Conservation (phyloP, 2,888 invertebrate genomes). For the Bellardia pandia region DNA sequence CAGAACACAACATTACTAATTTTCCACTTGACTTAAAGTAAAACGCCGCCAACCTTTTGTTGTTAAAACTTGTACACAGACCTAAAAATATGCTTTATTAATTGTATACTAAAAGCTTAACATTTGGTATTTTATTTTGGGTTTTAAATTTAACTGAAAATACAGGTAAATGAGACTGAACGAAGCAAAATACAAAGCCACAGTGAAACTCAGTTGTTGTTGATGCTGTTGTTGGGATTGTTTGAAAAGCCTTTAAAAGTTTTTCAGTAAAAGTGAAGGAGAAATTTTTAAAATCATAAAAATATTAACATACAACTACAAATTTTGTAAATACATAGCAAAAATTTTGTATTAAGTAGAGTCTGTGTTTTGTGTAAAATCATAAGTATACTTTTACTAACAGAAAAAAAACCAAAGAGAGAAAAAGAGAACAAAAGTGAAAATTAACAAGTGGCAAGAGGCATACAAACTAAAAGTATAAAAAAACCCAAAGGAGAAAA, state of each 20-base stretch:
- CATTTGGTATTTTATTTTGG: slow-evolving; percentile 11
- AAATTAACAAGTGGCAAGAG: slow-evolving; percentile 47
- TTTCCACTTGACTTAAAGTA: slow-evolving; percentile 49
- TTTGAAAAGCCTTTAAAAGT: slow-evolving; percentile 15
- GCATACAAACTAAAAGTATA: neutral
- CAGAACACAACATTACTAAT: slow-evolving; percentile 14
- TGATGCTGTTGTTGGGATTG: neutral
- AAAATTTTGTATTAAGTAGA: neutral
- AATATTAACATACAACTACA: neutral
- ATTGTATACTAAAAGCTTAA: slow-evolving; percentile 29
- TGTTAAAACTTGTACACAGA: neutral
- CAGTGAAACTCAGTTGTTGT: neutral
- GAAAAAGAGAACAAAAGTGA: slow-evolving; percentile 22
- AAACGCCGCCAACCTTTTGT: neutral
- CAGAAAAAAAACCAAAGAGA: neutral
- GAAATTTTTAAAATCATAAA: slow-evolving; percentile 20
- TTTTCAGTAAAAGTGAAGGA: slow-evolving; percentile 4
- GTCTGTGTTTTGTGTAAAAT: slow-evolving; percentile 19
- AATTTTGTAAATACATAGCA: neutral
- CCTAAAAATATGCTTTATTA: slow-evolving; percentile 50
- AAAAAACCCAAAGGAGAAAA: slow-evolving; percentile 22
- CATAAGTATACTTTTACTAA: slow-evolving; percentile 20
- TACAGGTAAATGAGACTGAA: neutral
- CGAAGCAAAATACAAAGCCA: slow-evolving; percentile 32
- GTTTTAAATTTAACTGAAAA: neutral